A percentile compares a stretch with the other conserved stretches of the same genome.
Evolutionary conservation across 2,888 invertebrate genomes (phyloP).

Genomic region (Cerceris rybyensis): DNA sequence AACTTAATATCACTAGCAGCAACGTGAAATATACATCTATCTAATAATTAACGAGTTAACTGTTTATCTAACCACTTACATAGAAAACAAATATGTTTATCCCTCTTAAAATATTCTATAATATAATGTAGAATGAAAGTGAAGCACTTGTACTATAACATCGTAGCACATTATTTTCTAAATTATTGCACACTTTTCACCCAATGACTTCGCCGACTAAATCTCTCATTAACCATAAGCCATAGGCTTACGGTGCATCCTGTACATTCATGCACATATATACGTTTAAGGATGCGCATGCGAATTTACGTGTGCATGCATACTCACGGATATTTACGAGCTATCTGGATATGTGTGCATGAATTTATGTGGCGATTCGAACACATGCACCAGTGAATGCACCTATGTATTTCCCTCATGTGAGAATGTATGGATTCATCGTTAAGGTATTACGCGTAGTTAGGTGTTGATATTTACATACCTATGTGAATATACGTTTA

Average conservation of each 20-base stretch:
- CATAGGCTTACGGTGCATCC: background rate
- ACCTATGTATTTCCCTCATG: slow-evolving; percentile 18
- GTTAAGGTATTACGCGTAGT: slow-evolving; percentile 21
- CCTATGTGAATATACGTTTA: no score
- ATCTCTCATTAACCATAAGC: background rate
- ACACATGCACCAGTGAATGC: slow-evolving; percentile 14
- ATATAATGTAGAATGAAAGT: no score
- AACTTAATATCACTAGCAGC: no score
- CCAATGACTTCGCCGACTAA: background rate
- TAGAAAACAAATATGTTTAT: no score
- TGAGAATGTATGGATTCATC: slow-evolving; percentile 36
- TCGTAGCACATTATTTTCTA: background rate
- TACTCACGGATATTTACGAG: slow-evolving; percentile 38
- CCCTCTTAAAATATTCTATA: no score
- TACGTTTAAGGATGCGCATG: background rate
- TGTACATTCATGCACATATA: background rate
- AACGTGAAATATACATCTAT: no score
- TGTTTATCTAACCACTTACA: no score
- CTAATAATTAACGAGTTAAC: no score
- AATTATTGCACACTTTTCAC: background rate
- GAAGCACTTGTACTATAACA: no score
- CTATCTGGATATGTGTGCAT: slow-evolving; percentile 29
- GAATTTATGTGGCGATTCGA: slow-evolving; percentile 45
- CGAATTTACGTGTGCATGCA: slow-evolving; percentile 25
- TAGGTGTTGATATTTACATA: slow-evolving; percentile 12